Conservation (phyloP, 2,113 vertebrate genomes). For the Lepidothrix coronata region DNA sequence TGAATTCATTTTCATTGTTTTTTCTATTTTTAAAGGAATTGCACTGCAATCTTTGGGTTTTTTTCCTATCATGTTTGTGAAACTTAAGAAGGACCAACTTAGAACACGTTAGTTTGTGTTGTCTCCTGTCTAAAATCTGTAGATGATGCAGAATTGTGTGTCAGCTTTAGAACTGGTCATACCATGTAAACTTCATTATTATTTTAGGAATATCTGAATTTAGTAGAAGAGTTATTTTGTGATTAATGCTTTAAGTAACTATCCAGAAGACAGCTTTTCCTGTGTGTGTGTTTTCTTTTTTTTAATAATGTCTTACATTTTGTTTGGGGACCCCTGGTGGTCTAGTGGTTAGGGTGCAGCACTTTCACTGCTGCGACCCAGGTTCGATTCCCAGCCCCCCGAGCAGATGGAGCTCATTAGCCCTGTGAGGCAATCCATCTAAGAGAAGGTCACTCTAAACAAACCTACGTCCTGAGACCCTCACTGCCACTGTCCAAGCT, state of each 20-base stretch:
- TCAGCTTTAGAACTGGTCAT: neutral
- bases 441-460: too few relatives aligned
- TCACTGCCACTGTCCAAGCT: too few relatives aligned
- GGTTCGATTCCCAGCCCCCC: too few relatives aligned
- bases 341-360: too few relatives aligned
- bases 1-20: neutral
- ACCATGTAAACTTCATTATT: neutral
- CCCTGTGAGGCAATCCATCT: too few relatives aligned
- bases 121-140: neutral
- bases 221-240: neutral
- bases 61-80: neutral
- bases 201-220: neutral
- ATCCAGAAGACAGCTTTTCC: neutral
- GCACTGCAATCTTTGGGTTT: neutral
- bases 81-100: neutral
- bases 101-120: accelerated
- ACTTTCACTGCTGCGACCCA: too few relatives aligned
- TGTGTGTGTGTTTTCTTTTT: neutral
- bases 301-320: neutral
- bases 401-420: too few relatives aligned
- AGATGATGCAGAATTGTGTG: neutral
- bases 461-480: too few relatives aligned
- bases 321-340: too few relatives aligned
- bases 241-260: neutral
- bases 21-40: neutral